A percentile compares a stretch with the other conserved stretches of the same genome.
Evolutionary conservation across 2,113 vertebrate species (phyloP).

Genomic region (Boleophthalmus pectinirostris): DNA sequence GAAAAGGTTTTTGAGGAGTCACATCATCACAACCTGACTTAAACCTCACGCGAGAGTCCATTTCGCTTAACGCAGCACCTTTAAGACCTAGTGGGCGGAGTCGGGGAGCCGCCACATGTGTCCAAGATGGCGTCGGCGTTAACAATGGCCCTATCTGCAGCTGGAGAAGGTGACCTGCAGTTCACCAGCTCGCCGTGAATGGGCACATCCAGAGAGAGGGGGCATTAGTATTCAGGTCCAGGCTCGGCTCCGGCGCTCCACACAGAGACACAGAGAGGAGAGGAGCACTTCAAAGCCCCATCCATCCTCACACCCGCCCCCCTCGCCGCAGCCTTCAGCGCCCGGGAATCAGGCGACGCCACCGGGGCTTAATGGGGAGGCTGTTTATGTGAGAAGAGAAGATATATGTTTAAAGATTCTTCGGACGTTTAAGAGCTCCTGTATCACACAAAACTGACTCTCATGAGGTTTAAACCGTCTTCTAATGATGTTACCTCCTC

Average conservation of each 20-base stretch:
- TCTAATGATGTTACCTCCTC: no score
- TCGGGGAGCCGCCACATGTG: neutral
- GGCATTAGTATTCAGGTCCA: conserved; percentile 2
- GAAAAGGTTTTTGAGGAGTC: no score
- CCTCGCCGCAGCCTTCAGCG: neutral
- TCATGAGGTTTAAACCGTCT: no score
- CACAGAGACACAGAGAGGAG: neutral
- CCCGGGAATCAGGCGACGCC: neutral
- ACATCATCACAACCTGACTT: no score
- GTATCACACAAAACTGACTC: no score
- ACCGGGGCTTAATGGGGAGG: neutral
- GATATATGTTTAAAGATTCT: no score
- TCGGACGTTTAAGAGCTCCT: no score
- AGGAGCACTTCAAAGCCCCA: conserved; percentile 4
- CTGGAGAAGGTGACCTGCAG: conserved; percentile 7
- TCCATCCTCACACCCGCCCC: neutral
- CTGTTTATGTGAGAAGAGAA: neutral
- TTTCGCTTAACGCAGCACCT: no score
- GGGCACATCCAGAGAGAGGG: conserved; percentile 11
- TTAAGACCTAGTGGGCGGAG: neutral
- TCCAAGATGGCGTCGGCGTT: conserved; percentile 2
- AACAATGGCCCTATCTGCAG: conserved; percentile 4
- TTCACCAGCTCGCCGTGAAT: conserved; percentile 5
- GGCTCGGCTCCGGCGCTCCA: neutral
- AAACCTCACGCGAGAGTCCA: no score